phyloP scores from a whole-genome alignment of 2,797 vertebrate species.

The Lagodon rhomboides region DNA sequence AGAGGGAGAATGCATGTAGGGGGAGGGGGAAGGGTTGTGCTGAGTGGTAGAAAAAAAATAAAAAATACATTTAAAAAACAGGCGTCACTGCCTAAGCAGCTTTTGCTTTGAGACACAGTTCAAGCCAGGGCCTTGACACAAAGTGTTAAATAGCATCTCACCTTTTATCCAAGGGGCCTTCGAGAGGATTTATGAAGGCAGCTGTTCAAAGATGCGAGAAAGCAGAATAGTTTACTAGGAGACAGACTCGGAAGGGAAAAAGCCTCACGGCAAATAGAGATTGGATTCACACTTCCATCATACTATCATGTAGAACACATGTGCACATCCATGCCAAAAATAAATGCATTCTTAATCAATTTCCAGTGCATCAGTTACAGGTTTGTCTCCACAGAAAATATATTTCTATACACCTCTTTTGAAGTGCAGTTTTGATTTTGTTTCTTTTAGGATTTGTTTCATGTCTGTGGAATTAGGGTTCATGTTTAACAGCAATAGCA shows the following conservation, averaged over 20 bases:
- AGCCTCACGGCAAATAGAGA: neutral
- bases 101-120: constrained; percentile 69
- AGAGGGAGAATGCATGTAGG: constrained; percentile 57
- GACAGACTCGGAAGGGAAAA: neutral
- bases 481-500: constrained; percentile 3
- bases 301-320: constrained; percentile 12
- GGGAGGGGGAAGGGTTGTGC: constrained; percentile 27
- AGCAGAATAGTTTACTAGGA: constrained; percentile 10
- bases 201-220: constrained; percentile 29
- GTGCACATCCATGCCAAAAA: constrained; percentile 11
- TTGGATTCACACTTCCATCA: neutral
- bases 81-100: constrained; percentile 72
- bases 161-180: constrained; percentile 40
- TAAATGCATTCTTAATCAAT: constrained; percentile 8
- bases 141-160: constrained; percentile 61
- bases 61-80: constrained; percentile 43
- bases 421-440: neutral
- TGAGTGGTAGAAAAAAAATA: constrained; percentile 62
- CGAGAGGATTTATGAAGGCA: neutral
- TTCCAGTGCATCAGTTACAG: constrained; percentile 10
- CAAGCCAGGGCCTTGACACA: constrained; percentile 54
- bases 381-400: constrained; percentile 1
- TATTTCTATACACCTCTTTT: neutral
- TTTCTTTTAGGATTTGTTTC: constrained; percentile 3
- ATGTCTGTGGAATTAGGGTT: neutral